Percentiles rank a stretch among this genome's conserved stretches.
These are phyloP conservation scores for Sarcophaga variegata DNA, from an alignment of 2,888 invertebrate species.

Conservation along the genomic window DNA sequence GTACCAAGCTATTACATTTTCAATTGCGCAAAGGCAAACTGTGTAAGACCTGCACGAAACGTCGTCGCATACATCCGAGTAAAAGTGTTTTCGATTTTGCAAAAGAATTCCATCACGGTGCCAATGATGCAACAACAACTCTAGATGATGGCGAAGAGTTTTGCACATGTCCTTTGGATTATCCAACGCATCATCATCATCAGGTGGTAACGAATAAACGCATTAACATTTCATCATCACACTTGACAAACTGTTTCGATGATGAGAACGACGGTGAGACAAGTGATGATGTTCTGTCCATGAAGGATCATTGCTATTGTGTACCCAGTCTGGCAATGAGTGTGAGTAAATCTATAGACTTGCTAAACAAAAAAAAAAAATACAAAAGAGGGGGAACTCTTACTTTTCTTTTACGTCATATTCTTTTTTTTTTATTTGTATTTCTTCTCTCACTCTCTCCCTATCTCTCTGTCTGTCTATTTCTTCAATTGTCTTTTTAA, in stretches of 20 bases:
- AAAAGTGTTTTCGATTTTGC: conserved; percentile 80
- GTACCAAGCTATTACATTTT: conserved; percentile 79
- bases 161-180: conserved; percentile 76
- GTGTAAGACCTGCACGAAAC: conserved; percentile 80
- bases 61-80: conserved; percentile 79
- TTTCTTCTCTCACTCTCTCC: conserved; percentile 24
- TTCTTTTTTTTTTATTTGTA: conserved; percentile 19
- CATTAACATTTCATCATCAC: conserved; percentile 57
- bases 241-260: conserved; percentile 68
- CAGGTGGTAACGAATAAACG: conserved; percentile 47
- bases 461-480: conserved; percentile 32
- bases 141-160: conserved; percentile 74
- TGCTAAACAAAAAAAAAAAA: background rate
- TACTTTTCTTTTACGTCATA: conserved; percentile 27
- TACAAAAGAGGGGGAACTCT: conserved; percentile 10
- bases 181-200: conserved; percentile 44
- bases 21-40: conserved; percentile 77
- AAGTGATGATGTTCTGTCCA: conserved; percentile 78
- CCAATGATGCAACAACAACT: conserved; percentile 61
- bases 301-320: conserved; percentile 80
- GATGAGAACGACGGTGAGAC: conserved; percentile 74
- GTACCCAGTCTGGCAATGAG: conserved; percentile 80
- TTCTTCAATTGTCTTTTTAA: conserved; percentile 27
- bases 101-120: conserved; percentile 76
- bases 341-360: conserved; percentile 76